Evolutionary conservation across 2,888 invertebrate genomes (phyloP), one percentile per base, ranked within the genome.

Genomic region (Ochropleura leucogaster): DNA sequence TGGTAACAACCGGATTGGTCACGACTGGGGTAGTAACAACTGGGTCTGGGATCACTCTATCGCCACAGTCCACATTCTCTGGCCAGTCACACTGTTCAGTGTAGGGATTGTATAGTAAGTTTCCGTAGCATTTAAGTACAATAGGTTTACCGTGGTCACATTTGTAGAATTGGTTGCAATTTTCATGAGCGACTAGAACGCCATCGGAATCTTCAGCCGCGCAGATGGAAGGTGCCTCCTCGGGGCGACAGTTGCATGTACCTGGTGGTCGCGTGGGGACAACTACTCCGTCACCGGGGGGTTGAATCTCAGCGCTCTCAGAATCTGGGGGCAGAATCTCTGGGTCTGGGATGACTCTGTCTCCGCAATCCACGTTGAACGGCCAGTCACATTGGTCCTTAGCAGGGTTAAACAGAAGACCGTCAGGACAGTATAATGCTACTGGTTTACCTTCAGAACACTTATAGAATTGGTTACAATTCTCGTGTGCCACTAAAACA

Each of bases 321-420:
- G n/a, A n/a, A n/a, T n/a, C n/a, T n/a, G n/a, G n/a, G n/a, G n/a
- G n/a, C n/a, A n/a, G n/a, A n/a, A n/a, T n/a, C n/a, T n/a, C n/a
- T n/a, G n/a, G 40, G 44, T 30, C 64, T 55, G 65, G 65, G 14
- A 51, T 18, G 2, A 77, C 49, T 75, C 90, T 88, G 47, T 89
- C 86, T 3, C 89, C 90, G 49, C 92, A 92, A 0, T 89, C 80
- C 0, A 93, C 92, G 5, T 90, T 89, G 0, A 80, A 44, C 0
- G 90, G 86, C 92, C 91, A 92, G 68, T 93, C 93, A 44, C 92
- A 93, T 8, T 72, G 67, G 5, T 90, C 87, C 0, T 55, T 89
- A 14, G 79, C 64, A 1, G 90, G 87, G 49, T 92, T 89, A 73
- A 84, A 93, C 0, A 89, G 46, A 0, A 91, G 83, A n/a, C 69